These are phyloP conservation scores for Pterocles orientalis DNA, from an alignment of 2,113 vertebrate genomes.

Conservation along the genomic window DNA sequence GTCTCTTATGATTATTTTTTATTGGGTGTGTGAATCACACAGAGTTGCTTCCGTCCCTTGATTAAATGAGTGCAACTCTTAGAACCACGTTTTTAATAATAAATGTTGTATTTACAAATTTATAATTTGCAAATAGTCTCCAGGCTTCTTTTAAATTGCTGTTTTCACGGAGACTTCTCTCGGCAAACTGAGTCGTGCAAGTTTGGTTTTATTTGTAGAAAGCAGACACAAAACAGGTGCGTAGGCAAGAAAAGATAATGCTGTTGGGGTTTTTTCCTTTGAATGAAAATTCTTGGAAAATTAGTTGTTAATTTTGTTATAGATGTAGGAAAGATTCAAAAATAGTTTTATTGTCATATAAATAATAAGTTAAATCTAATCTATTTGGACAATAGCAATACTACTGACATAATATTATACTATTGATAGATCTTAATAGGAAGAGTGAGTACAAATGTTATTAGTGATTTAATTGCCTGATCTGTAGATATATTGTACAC, in stretches of 20 bases:
- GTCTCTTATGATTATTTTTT: constrained; percentile 16
- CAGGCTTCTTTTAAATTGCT: constrained; percentile 41
- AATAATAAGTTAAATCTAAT: not conserved
- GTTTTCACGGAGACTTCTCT: constrained; percentile 1
- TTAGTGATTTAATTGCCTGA: not conserved
- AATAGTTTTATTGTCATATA: not conserved
- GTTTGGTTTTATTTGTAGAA: constrained; percentile 6
- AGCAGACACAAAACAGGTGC: not conserved
- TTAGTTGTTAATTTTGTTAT: not conserved
- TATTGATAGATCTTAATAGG: not conserved
- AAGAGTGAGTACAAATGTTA: constrained; percentile 5
- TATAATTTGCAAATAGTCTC: constrained; percentile 52
- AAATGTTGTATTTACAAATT: constrained; percentile 60
- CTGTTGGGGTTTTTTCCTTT: not conserved
- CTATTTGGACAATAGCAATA: not conserved
- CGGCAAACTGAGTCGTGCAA: not conserved
- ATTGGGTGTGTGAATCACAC: constrained; percentile 28
- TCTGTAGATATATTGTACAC: not conserved
- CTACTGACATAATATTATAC: not conserved
- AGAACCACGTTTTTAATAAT: constrained; percentile 59
- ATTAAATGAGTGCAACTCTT: constrained; percentile 18
- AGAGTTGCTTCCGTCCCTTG: constrained; percentile 13
- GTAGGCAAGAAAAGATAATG: not conserved
- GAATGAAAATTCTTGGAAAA: not conserved
- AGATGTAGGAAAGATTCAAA: not conserved